Evolutionary conservation across 2,113 vertebrate species (phyloP), one percentile per base, ranked within the genome.

Genomic region (Aegotheles bennettii): DNA sequence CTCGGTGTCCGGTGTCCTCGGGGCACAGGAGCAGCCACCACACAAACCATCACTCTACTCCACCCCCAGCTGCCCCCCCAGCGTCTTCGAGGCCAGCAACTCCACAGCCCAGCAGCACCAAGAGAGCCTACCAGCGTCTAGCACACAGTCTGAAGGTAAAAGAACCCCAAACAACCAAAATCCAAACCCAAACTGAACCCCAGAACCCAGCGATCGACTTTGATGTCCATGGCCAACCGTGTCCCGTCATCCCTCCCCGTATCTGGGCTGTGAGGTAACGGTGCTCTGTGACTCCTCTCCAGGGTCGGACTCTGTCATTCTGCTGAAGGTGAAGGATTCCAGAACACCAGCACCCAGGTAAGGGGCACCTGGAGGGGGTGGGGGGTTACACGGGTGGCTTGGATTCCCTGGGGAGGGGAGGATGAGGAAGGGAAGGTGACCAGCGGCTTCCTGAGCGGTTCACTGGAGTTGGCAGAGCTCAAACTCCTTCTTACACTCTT

Each of bases 231-330:
- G 18, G 16, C 3, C 4, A 38, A 7, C 10, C 3, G n/a, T n/a
- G n/a, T n/a, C n/a, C n/a, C n/a, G n/a, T n/a, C n/a, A n/a, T 42
- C 31, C 43, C 26, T 1, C 3, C 23, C 38, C 16, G 13, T 9
- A 0, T 47, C 45, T 2, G 1, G 43, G 2, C 6, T 38, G n/a
- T n/a, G n/a, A n/a, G n/a, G n/a, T n/a, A n/a, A n/a, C n/a, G n/a
- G n/a, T n/a, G n/a, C n/a, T n/a, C n/a, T n/a, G n/a, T n/a, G n/a
- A n/a, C n/a, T n/a, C n/a, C n/a, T n/a, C n/a, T n/a, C n/a, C n/a
- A 96, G 99, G 98, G 84, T 98, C 98, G 8, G 99, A 99, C 92
- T 99, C 99, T 17, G 98, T 99, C 88, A 99, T 99, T 97, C 98
- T 99, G 97, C 97, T 99, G 80, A 98, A 98, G 95, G 98, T 99